These are phyloP conservation scores for Dendrocincla fuliginosa DNA, from an alignment of 2,797 vertebrate species.

Conservation along the genomic window DNA sequence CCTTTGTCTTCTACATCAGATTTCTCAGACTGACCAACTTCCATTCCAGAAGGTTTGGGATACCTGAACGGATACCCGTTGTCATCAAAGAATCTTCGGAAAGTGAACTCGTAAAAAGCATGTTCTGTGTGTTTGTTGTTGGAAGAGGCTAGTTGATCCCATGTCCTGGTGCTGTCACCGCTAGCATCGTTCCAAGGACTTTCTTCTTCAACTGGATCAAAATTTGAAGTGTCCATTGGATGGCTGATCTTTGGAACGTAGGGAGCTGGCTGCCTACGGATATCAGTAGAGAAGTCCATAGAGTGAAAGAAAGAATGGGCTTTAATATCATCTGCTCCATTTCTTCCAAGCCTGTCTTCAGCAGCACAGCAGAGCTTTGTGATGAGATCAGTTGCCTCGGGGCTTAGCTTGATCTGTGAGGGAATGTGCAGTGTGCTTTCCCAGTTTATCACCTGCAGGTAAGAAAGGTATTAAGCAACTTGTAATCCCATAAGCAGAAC, in stretches of 20 bases:
- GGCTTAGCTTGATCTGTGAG: constrained; percentile 90
- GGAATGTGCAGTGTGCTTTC: constrained; percentile 97
- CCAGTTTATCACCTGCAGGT: constrained; percentile 94
- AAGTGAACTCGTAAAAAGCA: constrained; percentile 98
- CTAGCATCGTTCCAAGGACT: constrained; percentile 88
- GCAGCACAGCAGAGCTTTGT: constrained; percentile 92
- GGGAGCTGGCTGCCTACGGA: constrained; percentile 92
- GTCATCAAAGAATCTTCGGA: constrained; percentile 98
- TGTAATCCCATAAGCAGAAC: background rate
- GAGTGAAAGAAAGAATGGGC: constrained; percentile 90
- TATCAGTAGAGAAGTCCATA: constrained; percentile 92
- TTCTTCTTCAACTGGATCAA: constrained; percentile 97
- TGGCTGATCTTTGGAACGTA: constrained; percentile 96
- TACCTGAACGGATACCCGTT: constrained; percentile 95
- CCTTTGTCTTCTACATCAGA: constrained; percentile 73
- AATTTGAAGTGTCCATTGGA: constrained; percentile 99
- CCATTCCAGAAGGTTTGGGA: constrained; percentile 88
- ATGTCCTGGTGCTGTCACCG: constrained; percentile 86
- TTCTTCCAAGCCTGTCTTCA: constrained; percentile 89
- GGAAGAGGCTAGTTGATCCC: constrained; percentile 86
- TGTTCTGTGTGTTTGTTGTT: constrained; percentile 94
- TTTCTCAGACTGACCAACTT: constrained; percentile 68
- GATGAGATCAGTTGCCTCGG: constrained; percentile 93
- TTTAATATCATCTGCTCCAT: constrained; percentile 93
- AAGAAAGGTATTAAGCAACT: background rate